These are phyloP conservation scores for Alaudala cheleensis DNA, from an alignment of 2,113 vertebrate species.

Conservation along the genomic window DNA sequence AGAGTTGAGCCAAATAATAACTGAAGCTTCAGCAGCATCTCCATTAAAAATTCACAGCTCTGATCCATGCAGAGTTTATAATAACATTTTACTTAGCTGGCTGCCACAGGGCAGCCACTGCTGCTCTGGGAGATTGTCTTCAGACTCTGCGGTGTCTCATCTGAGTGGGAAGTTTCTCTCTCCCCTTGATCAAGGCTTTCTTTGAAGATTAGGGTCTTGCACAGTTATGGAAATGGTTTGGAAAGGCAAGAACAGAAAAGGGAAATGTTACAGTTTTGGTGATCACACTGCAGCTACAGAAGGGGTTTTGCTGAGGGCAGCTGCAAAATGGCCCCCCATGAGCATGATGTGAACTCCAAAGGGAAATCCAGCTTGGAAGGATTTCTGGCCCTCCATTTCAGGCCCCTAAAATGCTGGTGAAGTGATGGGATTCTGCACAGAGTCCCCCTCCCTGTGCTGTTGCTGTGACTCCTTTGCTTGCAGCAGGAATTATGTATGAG, in stretches of 20 bases:
- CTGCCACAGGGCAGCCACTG: slow-evolving; percentile 46
- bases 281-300: neutral
- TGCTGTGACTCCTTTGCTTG: neutral
- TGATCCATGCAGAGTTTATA: slow-evolving; percentile 60
- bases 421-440: neutral
- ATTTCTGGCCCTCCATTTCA: neutral
- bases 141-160: neutral
- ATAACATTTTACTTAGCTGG: slow-evolving; percentile 36
- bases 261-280: neutral
- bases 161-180: slow-evolving; percentile 3
- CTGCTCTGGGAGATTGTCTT: slow-evolving; percentile 38
- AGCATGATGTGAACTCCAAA: neutral
- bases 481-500: neutral
- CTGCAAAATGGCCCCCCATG: neutral
- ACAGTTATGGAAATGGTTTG: slow-evolving; percentile 23
- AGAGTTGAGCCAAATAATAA: slow-evolving; percentile 32
- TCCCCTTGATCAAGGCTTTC: slow-evolving; percentile 40
- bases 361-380: neutral
- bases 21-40: neutral
- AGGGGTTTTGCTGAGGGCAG: neutral
- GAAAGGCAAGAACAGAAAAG: slow-evolving; percentile 14
- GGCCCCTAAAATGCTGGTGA: neutral
- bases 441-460: rapidly evolving
- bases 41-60: slow-evolving; percentile 58
- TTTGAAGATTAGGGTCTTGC: slow-evolving; percentile 48